Evolutionary conservation across 2,888 invertebrate genomes (phyloP), one percentile per base, ranked within the genome.

Genomic region (Furcula furcula): DNA sequence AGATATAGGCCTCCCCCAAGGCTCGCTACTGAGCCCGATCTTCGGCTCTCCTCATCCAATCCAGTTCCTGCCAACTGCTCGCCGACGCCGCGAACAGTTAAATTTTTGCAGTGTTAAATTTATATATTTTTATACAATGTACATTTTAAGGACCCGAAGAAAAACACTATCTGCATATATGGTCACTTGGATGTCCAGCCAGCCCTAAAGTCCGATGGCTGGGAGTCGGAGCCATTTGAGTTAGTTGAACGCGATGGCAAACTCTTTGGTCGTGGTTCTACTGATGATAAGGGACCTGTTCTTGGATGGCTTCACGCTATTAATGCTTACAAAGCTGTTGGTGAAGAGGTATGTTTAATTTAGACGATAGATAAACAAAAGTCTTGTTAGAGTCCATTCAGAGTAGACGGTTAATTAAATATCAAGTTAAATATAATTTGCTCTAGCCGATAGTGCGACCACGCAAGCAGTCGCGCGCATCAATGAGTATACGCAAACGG

Each of bases 181-280:
- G 99, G 99, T 0, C 99, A 99, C 85, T 91, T 99, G 66, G 99
- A 99, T 90, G 99, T 99, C 0, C 99, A 99, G 76, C 99, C 99
- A 6, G 99, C 99, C 0, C 76, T 93, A 16, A 93, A 93, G 70
- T 94, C 94, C 44, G 98, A 98, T 89, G 99, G 98, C 0, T 99
- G 99, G 99, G 91, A 95, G 50, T 94, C 97, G 0, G 97, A 99
- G 40, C 99, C 99, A 0, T 99, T 99, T 87, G 93, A 92, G 13
- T 86, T 99, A 35, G 94, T 94, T 12, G 97, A 98, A 74, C 92
- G 92, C 40, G 91, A 98, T 86, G 96, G 93, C 1, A 98, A 97
- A 74, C 85, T 98, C 22, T 98, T 90, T 85, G 98, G 98, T 0
- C 91, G 99, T 51, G 99, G 98, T 10, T 91, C 97, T 5, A 94